Conservation (phyloP, 1,140 invertebrate genomes). For the Bombus sylvicola region DNA sequence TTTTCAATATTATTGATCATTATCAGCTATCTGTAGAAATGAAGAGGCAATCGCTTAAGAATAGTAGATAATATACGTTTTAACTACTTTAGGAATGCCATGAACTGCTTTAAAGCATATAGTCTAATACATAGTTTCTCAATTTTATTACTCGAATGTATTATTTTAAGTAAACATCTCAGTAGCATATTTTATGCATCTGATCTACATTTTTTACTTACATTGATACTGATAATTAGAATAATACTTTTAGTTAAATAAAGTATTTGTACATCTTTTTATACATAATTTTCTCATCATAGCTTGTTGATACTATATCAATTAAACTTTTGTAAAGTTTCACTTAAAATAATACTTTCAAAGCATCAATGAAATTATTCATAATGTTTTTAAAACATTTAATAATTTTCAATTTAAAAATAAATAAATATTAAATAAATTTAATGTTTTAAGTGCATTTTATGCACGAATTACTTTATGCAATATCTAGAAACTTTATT, state of each 20-base stretch:
- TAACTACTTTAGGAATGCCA: conserved; percentile 13
- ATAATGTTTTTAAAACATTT: neutral
- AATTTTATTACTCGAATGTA: conserved; percentile 11
- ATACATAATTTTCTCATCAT: neutral
- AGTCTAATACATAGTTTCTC: conserved; percentile 2
- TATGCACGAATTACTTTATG: neutral
- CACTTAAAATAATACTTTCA: conserved; percentile 39
- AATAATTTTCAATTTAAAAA: neutral
- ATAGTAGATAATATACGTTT: conserved; percentile 1
- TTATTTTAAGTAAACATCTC: conserved; percentile 10
- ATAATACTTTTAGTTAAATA: neutral
- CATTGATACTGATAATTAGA: neutral
- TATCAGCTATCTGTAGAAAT: conserved; percentile 11
- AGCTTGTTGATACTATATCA: neutral
- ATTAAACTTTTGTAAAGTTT: neutral
- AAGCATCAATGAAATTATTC: conserved; percentile 8
- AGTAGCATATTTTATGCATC: neutral
- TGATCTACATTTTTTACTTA: neutral
- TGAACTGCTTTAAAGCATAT: conserved; percentile 3
- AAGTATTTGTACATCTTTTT: neutral
- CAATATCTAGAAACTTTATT: neutral
- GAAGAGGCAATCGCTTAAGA: conserved; percentile 2
- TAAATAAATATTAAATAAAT: conserved; percentile 31
- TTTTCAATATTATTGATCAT: neutral
- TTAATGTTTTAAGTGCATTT: neutral